Evolutionary conservation across 2,888 invertebrate species (phyloP), one percentile per base, ranked within the genome.

Genomic region (Ellobium chinense): DNA sequence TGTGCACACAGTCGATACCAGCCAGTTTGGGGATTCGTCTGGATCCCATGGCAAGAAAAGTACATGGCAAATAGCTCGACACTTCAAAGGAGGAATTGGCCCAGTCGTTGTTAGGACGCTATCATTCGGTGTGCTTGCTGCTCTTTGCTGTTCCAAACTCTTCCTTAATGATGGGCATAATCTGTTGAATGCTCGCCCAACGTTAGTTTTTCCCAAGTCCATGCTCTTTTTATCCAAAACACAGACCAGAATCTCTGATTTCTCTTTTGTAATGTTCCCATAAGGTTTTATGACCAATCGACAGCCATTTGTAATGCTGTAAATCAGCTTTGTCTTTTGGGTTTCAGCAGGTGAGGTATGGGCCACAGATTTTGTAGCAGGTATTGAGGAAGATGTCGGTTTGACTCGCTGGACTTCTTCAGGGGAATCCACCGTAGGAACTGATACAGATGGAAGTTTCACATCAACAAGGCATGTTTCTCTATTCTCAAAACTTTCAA

Each of bases 161-260:
- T 66, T 62, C 56, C 39, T 12, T 18, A 66, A n/a, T 1, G 29
- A 29, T 39, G 58, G 77, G 37, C 66, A 78, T 3, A 31, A 34
- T 34, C 73, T 81, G 12, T 66, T 54, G 54, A 81, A 72, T 24
- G 81, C 58, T n/a, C 46, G 39, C 36, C 77, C 81, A n/a, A 81
- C 73, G 5, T 70, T 65, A 21, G 81, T 81, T 56, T 68, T 72
- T 24, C 60, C 37, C 37, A 81, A 29, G 39, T 81, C 70, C 21
- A 73, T 24, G 24, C 68, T n/a, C n/a, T n/a, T 58, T n/a, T 65
- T 39, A 18, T 36, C 73, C 31, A 77, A 37, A 18, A 81, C 68
- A 62, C 66, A 68, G n/a, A 81, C 81, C n/a, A 81, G 39, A n/a
- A 76, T 46, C 34, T 81, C 81, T 62, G 76, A 76, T 3, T n/a